Conservation (phyloP, 2,888 invertebrate genomes). For the Caenorhabditis sp. region DNA sequence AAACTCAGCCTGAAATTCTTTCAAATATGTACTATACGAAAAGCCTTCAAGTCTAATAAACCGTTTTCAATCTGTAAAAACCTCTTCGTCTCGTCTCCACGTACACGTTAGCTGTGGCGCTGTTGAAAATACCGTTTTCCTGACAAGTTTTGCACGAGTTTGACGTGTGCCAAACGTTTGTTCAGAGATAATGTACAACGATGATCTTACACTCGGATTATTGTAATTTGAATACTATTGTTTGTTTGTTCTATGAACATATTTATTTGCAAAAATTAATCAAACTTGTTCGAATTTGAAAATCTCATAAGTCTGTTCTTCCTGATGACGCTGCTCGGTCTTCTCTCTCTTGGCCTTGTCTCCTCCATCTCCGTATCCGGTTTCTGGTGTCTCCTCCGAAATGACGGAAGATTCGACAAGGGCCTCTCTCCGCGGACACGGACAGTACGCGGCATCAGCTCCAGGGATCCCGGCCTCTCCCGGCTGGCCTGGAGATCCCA, state of each 20-base stretch:
- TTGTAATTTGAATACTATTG: neutral
- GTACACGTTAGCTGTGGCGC: neutral
- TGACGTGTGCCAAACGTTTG: neutral
- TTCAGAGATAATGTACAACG: conserved; percentile 45
- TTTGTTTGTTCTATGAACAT: conserved; percentile 33
- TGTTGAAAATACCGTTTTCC: neutral
- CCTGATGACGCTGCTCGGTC: conserved; percentile 12
- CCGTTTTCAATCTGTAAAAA: no score
- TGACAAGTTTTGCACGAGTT: neutral
- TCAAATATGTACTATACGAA: no score
- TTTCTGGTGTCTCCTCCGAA: conserved; percentile 37
- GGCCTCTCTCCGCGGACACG: conserved; percentile 61
- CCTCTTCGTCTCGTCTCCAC: no score
- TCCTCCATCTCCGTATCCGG: conserved; percentile 48
- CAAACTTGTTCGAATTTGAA: conserved; percentile 44
- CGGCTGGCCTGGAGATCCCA: conserved; percentile 62
- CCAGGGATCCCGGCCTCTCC: conserved; percentile 61
- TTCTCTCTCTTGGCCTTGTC: conserved; percentile 44
- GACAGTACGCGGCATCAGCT: conserved; percentile 63
- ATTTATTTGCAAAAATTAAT: conserved; percentile 18
- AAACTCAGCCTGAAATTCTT: no score
- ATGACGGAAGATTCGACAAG: conserved; percentile 52
- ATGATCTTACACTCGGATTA: no score
- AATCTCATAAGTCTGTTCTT: conserved; percentile 45
- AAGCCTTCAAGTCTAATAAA: no score